Percentiles rank a stretch among this genome's conserved stretches.
Evolutionary conservation across 2,888 invertebrate genomes (phyloP).

Genomic region (Andricus curvator): DNA sequence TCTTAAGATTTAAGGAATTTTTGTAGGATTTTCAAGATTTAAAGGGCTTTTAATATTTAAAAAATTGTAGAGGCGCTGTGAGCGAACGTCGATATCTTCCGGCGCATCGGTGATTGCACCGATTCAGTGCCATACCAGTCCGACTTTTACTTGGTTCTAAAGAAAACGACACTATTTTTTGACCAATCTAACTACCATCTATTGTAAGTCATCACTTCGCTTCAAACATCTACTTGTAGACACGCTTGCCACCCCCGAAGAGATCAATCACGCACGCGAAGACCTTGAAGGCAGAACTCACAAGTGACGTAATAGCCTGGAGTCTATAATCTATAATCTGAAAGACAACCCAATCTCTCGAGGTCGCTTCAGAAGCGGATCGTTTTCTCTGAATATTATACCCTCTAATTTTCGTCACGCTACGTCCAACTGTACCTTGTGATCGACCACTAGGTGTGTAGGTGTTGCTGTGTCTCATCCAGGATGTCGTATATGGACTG

Average conservation of each 20-base stretch:
- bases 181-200: neutral
- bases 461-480: constrained; percentile 90
- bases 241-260: constrained; percentile 8
- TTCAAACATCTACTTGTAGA: neutral
- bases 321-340: neutral
- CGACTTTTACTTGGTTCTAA: neutral
- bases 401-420: constrained; percentile 23
- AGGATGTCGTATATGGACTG: constrained; percentile 87
- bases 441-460: constrained; percentile 77
- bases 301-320: constrained; percentile 13
- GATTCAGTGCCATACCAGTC: too few species aligned
- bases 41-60: too few species aligned
- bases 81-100: too few species aligned
- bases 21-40: too few species aligned
- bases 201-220: constrained; percentile 6
- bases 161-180: neutral
- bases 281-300: constrained; percentile 17
- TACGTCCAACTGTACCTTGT: constrained; percentile 63
- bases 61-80: too few species aligned
- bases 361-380: neutral
- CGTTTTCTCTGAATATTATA: neutral
- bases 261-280: constrained; percentile 25
- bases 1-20: too few species aligned
- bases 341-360: neutral
- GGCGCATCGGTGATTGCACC: too few species aligned